Evolutionary conservation across 2,888 invertebrate species (phyloP), one percentile per base, ranked within the genome.

Genomic region (Ariolimax columbianus): DNA sequence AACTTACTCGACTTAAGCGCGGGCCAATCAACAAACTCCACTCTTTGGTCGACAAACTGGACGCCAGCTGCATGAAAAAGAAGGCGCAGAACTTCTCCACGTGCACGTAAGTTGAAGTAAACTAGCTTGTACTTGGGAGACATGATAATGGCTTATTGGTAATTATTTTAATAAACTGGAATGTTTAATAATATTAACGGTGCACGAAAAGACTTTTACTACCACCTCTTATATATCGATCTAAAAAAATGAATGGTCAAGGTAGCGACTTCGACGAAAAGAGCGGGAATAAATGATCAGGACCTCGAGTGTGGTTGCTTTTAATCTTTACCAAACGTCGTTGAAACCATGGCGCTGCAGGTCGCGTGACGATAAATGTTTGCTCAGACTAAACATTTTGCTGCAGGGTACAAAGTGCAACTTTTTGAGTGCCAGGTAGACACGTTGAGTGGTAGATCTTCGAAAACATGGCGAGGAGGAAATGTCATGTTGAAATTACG

Each of bases 81-180:
- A 36, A 83, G 77, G 9, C 83, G 75, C 26, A 77, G 51, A 19
- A 83, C n/a, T 70, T 83, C 83, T 26, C 83, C 83, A 47, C 83
- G 75, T 23, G 77, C 83, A n/a, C 83, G 83, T 43, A 83, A n/a
- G 63, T 75, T 66, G 43, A 83, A 83, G 47, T 83, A 83, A 47
- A 77, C 63, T n/a, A 83, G 66, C 26, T 63, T 75, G 26, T 40
- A 36, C 33, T 82, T 82, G 4, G 82, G 77, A 51, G 68, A 7
- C 68, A 68, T 68, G 36, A 33, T 68, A 1, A 0, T n/a, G 3
- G 26, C n/a, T 4, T 9, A 55, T 19, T n/a, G 59, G 7, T n/a
- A 23, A 63, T 6, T 23, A 4, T 63, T 14, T 11, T 3, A 55
- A 17, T 55, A 55, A 23, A 55, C n/a, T n/a, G n/a, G n/a, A n/a